Evolutionary conservation across 2,113 vertebrate species (phyloP).

Genomic region (Lontra canadensis): DNA sequence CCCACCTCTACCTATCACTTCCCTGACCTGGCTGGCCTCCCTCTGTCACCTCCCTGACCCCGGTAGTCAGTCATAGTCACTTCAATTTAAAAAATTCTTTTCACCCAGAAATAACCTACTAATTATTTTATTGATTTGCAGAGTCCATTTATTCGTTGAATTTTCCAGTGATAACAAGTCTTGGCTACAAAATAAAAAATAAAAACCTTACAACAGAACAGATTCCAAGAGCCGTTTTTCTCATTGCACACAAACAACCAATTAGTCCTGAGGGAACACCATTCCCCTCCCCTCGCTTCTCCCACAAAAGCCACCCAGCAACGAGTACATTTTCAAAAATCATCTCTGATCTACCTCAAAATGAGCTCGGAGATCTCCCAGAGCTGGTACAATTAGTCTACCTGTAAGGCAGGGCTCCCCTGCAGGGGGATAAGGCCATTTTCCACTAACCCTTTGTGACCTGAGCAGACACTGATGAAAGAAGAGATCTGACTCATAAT

Average conservation of each 20-base stretch:
- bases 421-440: background rate
- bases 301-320: background rate
- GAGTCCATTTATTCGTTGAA: conserved; percentile 43
- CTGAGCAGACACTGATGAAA: background rate
- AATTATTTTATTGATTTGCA: conserved; percentile 36
- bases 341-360: background rate
- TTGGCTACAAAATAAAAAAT: conserved; percentile 21
- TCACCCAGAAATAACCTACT: background rate
- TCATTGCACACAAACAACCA: conserved; percentile 48
- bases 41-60: background rate
- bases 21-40: background rate
- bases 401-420: background rate
- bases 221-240: background rate
- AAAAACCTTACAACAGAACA: background rate
- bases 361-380: background rate
- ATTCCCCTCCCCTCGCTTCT: background rate
- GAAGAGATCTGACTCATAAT: background rate
- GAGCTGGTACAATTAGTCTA: conserved; percentile 44
- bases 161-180: conserved; percentile 25
- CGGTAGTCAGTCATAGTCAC: background rate
- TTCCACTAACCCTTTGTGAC: conserved; percentile 63
- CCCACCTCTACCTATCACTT: background rate
- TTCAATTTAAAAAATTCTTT: conserved; percentile 4
- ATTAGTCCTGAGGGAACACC: background rate
- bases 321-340: conserved; percentile 22